These are phyloP conservation scores for Drosophila flavopinicola DNA, from an alignment of 2,888 invertebrate genomes.

Conservation along the genomic window DNA sequence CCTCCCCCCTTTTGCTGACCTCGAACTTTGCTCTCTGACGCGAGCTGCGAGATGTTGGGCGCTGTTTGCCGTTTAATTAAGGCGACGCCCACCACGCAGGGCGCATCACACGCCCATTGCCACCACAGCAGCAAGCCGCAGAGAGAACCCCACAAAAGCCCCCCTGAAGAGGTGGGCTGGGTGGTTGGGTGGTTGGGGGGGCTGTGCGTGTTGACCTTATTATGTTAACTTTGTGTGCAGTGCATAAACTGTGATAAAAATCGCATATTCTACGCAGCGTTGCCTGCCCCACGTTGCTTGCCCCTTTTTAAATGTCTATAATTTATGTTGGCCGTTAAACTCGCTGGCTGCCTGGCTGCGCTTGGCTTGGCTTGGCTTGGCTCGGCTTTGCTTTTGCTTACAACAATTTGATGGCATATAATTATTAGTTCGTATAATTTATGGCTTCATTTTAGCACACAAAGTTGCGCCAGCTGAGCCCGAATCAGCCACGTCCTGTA, in stretches of 20 bases:
- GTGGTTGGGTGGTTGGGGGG: too few species aligned
- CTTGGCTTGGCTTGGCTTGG: slow-evolving; percentile 21
- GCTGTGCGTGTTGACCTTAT: slow-evolving; percentile 73
- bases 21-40: slow-evolving; percentile 64
- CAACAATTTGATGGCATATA: slow-evolving; percentile 73
- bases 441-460: slow-evolving; percentile 65
- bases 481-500: slow-evolving; percentile 25
- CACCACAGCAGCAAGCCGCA: background rate
- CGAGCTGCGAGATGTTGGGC: slow-evolving; percentile 36
- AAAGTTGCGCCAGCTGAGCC: slow-evolving; percentile 50
- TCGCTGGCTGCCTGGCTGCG: slow-evolving; percentile 45
- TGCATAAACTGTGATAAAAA: slow-evolving; percentile 79
- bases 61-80: slow-evolving; percentile 70
- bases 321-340: slow-evolving; percentile 74
- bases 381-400: slow-evolving; percentile 47
- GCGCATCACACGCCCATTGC: slow-evolving; percentile 1
- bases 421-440: slow-evolving; percentile 79
- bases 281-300: slow-evolving; percentile 24
- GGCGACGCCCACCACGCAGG: slow-evolving; percentile 34
- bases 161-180: too few species aligned
- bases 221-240: slow-evolving; percentile 75
- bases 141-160: too few species aligned
- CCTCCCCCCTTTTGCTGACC: slow-evolving; percentile 42
- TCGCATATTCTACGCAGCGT: slow-evolving; percentile 64
- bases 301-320: slow-evolving; percentile 73